These are phyloP conservation scores for Hirundo rustica DNA, from an alignment of 2,797 vertebrate genomes.

Conservation along the genomic window DNA sequence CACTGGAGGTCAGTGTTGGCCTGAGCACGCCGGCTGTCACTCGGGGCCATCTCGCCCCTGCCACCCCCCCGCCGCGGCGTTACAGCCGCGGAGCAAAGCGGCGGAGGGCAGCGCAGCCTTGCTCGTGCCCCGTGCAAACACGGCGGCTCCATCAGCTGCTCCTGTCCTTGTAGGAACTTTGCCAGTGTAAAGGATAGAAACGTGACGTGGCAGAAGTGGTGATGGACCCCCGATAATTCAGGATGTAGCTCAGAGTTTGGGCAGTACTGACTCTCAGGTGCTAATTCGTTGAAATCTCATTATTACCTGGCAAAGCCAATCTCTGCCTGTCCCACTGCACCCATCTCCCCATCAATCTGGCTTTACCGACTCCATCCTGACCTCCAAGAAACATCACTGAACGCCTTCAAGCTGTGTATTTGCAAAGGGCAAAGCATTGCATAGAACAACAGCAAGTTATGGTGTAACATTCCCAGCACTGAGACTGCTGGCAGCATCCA, in stretches of 20 bases:
- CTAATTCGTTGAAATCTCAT: background rate
- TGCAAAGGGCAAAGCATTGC: background rate
- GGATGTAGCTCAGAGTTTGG: background rate
- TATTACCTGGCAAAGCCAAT: background rate
- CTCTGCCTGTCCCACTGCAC: rapidly evolving
- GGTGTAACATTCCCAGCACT: background rate
- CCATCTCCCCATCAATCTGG: background rate
- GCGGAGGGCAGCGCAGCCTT: rapidly evolving
- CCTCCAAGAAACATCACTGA: background rate
- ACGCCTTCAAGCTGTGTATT: background rate
- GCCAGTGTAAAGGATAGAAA: background rate
- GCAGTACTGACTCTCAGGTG: rapidly evolving
- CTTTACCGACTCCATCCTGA: rapidly evolving
- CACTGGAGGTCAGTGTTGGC: conserved; percentile 56
- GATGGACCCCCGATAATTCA: rapidly evolving
- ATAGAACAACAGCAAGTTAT: background rate
- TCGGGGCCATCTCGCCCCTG: background rate
- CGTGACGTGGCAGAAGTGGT: rapidly evolving
- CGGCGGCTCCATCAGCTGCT: background rate
- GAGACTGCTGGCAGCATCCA: background rate
- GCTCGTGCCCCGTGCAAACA: background rate
- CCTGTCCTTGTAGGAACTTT: background rate
- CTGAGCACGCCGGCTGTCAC: background rate
- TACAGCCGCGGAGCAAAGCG: rapidly evolving
- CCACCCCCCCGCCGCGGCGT: rapidly evolving